These are phyloP conservation scores for Sinosuthora webbiana DNA, from an alignment of 2,113 vertebrate genomes.

Conservation along the genomic window DNA sequence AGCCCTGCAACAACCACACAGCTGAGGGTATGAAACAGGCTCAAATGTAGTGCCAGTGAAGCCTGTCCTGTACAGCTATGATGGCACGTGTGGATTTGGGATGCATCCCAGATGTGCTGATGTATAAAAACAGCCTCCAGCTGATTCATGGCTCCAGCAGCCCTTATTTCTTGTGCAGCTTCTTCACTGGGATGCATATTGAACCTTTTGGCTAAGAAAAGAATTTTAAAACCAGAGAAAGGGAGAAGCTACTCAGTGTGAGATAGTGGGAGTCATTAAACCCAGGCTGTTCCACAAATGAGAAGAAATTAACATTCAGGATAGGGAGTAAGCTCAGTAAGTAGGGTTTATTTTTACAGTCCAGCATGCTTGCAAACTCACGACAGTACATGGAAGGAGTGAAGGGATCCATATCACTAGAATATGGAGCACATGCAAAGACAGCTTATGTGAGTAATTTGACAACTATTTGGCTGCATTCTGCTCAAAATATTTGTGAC, in stretches of 20 bases:
- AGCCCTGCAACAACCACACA: background rate
- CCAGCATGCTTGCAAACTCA: background rate
- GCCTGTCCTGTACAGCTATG: rapidly evolving
- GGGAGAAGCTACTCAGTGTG: background rate
- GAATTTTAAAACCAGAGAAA: background rate
- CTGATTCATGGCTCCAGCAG: background rate
- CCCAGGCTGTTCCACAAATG: background rate
- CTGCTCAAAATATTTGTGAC: slow-evolving; percentile 59
- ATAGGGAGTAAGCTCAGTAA: background rate
- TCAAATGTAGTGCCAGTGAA: background rate
- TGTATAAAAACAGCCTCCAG: background rate
- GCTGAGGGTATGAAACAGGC: background rate
- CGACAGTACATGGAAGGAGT: background rate
- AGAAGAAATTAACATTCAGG: slow-evolving; percentile 18
- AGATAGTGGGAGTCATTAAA: background rate
- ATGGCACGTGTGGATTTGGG: background rate
- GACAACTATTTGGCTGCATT: background rate
- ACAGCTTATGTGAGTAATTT: background rate
- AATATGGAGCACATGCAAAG: background rate
- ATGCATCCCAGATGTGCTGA: background rate
- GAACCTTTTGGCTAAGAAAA: background rate
- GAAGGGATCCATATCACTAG: background rate
- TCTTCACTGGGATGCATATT: background rate
- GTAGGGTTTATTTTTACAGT: slow-evolving; percentile 37
- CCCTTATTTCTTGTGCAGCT: background rate